Percentiles rank a stretch among this genome's conserved stretches.
These are phyloP conservation scores for Hyposoter didymator DNA, from an alignment of 2,888 invertebrate genomes.

Conservation along the genomic window DNA sequence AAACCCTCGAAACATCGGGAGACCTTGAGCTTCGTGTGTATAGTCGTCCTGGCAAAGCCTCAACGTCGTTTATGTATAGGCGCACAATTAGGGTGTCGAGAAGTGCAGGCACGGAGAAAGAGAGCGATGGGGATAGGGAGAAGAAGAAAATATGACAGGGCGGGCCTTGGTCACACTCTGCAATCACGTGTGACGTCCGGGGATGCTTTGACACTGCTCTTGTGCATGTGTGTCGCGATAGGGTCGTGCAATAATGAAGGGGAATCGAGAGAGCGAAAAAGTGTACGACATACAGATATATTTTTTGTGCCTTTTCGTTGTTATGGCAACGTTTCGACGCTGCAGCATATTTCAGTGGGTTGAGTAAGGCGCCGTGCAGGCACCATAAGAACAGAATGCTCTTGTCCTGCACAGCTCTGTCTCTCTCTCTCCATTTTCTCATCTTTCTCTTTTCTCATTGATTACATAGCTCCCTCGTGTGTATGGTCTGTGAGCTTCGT, in stretches of 20 bases:
- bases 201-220: slow-evolving; percentile 7
- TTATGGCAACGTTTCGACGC: slow-evolving; percentile 58
- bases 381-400: slow-evolving; percentile 36
- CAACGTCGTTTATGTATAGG: slow-evolving; percentile 12
- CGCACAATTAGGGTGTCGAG: slow-evolving; percentile 16
- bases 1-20: slow-evolving; percentile 21
- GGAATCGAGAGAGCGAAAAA: slow-evolving; percentile 2
- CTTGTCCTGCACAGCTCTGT: slow-evolving; percentile 18
- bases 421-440: neutral
- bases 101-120: neutral
- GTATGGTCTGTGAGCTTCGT: neutral
- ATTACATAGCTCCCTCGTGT: slow-evolving; percentile 1
- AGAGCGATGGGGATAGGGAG: neutral
- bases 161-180: slow-evolving; percentile 7
- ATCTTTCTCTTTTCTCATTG: neutral
- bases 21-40: slow-evolving; percentile 11
- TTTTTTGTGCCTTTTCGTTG: slow-evolving; percentile 27
- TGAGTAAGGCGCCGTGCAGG: slow-evolving; percentile 44
- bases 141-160: slow-evolving; percentile 31
- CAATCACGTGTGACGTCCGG: slow-evolving; percentile 43
- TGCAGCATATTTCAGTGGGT: slow-evolving; percentile 41
- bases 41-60: slow-evolving; percentile 8
- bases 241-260: slow-evolving; percentile 48
- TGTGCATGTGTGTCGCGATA: slow-evolving; percentile 8
- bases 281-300: slow-evolving; percentile 4